A percentile compares a stretch with the other conserved stretches of the same genome.
These are phyloP conservation scores for Dugesia japonica DNA, from an alignment of 2,888 invertebrate genomes.

Conservation along the genomic window DNA sequence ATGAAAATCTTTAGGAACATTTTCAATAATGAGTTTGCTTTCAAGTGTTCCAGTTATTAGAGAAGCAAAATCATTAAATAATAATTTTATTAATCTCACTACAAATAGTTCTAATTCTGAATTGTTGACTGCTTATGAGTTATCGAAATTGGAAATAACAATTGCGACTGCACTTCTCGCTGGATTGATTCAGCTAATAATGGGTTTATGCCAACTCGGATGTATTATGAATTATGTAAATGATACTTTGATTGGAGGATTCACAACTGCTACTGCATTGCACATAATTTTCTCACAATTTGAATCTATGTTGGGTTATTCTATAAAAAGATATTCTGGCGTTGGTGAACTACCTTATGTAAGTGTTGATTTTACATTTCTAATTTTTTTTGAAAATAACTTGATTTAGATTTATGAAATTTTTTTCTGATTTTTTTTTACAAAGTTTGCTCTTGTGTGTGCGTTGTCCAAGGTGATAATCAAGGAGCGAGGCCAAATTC, in stretches of 20 bases:
- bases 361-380: too few relatives aligned
- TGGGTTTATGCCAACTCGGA: not conserved
- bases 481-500: too few relatives aligned
- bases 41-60: not conserved
- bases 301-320: not conserved
- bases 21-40: not conserved
- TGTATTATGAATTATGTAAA: slow-evolving; percentile 13
- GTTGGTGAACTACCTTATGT: slow-evolving; percentile 13
- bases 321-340: not conserved
- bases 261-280: not conserved
- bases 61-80: not conserved
- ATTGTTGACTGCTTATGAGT: not conserved
- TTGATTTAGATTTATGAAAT: too few relatives aligned
- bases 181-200: not conserved
- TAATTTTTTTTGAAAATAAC: too few relatives aligned
- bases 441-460: too few relatives aligned
- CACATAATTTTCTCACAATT: not conserved
- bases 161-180: not conserved
- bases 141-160: not conserved
- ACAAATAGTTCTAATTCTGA: not conserved
- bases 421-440: too few relatives aligned
- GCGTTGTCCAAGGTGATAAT: too few relatives aligned
- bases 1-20: not conserved
- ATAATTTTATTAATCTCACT: not conserved
- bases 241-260: not conserved